Conservation (phyloP, 2,113 vertebrate genomes). For the Progne subis region DNA sequence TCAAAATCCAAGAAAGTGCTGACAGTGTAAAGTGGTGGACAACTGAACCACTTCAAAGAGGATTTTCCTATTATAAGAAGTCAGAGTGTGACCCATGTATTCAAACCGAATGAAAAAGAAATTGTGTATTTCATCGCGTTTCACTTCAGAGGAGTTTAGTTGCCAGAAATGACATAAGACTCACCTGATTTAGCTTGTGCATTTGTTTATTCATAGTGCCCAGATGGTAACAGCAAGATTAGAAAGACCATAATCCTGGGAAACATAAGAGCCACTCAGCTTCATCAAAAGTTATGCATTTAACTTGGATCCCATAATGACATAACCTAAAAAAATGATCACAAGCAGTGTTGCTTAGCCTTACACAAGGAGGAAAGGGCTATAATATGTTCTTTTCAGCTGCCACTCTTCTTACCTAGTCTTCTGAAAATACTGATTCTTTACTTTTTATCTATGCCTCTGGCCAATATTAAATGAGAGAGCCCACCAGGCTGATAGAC, state of each 20-base stretch:
- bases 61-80: not conserved
- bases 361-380: not conserved
- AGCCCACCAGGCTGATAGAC: not conserved
- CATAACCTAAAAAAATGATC: not conserved
- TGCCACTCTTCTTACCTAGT: not conserved
- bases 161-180: not conserved
- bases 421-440: not conserved
- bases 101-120: not conserved
- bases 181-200: not conserved
- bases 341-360: not conserved
- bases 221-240: not conserved
- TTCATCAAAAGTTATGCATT: not conserved
- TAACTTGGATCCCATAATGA: not conserved
- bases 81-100: not conserved
- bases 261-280: not conserved
- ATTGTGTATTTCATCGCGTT: accelerated
- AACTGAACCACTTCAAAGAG: not conserved
- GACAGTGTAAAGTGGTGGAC: not conserved
- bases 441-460: not conserved
- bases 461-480: not conserved
- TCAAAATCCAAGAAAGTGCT: not conserved
- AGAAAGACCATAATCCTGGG: not conserved
- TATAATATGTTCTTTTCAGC: not conserved
- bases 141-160: not conserved
- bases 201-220: not conserved